A percentile compares a stretch with the other conserved stretches of the same genome.
These are phyloP conservation scores for Hemiprocne comata DNA, from an alignment of 2,113 vertebrate species.

Conservation along the genomic window DNA sequence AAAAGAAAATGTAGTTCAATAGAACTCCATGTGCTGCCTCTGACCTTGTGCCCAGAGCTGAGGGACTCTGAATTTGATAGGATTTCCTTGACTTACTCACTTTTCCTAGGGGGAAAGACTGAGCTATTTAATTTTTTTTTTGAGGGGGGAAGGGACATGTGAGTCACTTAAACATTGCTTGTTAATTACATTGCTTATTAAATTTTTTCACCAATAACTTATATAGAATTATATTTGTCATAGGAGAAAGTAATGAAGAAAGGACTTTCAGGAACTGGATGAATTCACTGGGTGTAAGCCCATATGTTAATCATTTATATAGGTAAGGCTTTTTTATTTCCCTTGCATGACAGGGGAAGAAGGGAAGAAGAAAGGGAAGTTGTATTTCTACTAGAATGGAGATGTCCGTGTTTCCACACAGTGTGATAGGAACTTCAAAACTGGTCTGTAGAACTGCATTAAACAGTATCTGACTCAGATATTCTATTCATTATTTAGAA, in stretches of 20 bases:
- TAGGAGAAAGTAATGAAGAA: constrained; percentile 93
- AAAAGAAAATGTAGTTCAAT: not conserved
- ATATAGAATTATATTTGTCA: constrained; percentile 15
- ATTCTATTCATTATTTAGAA: not conserved
- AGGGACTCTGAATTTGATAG: not conserved
- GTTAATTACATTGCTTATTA: not conserved
- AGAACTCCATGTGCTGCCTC: not conserved
- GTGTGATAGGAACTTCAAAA: not conserved
- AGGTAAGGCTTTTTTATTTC: constrained; percentile 76
- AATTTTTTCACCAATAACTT: constrained; percentile 20
- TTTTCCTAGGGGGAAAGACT: not conserved
- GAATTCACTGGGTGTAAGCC: constrained; percentile 94
- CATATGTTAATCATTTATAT: constrained; percentile 92
- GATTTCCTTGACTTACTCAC: not conserved
- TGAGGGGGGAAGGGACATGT: not conserved
- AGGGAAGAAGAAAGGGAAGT: not conserved
- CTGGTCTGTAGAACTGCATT: not conserved
- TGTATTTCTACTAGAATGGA: not conserved
- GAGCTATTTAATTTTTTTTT: not conserved
- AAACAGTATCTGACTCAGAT: not conserved
- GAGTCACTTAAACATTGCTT: not conserved
- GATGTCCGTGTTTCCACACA: not conserved
- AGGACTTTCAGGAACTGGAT: constrained; percentile 98
- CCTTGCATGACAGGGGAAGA: not conserved
- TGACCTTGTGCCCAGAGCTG: not conserved